These are phyloP conservation scores for Carassius carassius DNA, from an alignment of 2,113 vertebrate species.

Conservation along the genomic window DNA sequence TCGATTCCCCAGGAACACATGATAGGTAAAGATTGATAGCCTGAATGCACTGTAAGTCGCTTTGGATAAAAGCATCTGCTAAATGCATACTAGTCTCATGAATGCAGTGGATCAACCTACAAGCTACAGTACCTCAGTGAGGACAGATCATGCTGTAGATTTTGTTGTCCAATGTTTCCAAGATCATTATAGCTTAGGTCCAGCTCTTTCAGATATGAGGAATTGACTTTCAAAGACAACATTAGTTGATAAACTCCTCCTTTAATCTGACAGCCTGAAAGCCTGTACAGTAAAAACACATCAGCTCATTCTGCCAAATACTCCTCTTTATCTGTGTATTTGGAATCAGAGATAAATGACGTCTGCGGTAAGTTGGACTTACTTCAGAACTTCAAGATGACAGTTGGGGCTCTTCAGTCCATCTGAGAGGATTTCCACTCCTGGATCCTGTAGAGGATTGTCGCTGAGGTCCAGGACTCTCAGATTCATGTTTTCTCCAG, in stretches of 20 bases:
- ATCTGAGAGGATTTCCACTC: background rate
- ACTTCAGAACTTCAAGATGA: conserved; percentile 25
- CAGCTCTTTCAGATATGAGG: conserved; percentile 1
- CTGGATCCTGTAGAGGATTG: background rate
- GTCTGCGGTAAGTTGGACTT: background rate
- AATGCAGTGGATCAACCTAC: too few species aligned
- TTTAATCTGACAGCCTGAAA: conserved; percentile 14
- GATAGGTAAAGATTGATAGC: too few species aligned
- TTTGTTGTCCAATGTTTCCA: background rate
- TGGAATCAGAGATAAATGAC: background rate
- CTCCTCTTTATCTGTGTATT: too few species aligned
- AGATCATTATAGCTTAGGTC: conserved; percentile 26
- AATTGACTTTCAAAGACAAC: background rate
- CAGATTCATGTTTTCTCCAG: background rate
- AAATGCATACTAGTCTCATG: too few species aligned
- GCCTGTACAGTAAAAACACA: background rate
- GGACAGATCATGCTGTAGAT: background rate
- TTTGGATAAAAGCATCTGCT: too few species aligned
- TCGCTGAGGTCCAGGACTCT: conserved; percentile 7
- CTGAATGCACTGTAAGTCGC: too few species aligned
- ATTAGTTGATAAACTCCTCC: background rate
- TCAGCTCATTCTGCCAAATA: too few species aligned
- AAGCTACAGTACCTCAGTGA: conserved; percentile 6
- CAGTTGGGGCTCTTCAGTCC: background rate
- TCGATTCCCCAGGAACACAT: too few species aligned